Base-by-base conservation (phyloP, 2,888 invertebrate species). In the Diaprepes abbreviatus region DNA sequence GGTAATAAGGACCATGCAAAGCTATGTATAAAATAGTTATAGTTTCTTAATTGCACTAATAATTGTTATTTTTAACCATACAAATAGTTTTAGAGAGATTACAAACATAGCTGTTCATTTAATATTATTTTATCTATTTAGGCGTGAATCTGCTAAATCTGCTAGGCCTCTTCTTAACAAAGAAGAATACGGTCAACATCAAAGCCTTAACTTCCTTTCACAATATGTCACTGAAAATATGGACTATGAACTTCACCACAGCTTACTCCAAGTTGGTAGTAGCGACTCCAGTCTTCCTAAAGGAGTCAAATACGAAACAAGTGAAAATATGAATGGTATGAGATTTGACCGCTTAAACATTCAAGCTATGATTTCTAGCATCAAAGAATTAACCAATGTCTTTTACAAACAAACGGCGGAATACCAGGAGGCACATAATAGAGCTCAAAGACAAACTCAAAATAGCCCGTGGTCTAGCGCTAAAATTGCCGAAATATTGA, bases 201-300 rank as follows among this genome's bases (percentile, higher is more conserved):
- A 88, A 74, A 89, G 90, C 0, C 81, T 79, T 52, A 86, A 85
- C 62, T 74, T 79, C 31, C 78, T 88, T 16, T 77, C 79, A 9
- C 85, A 87, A 67, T 80, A 81, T 54, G 79, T 82, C 19, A 80
- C 80, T 14, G 79, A 86, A 2, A 80, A 85, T 64, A 77, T 82
- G 83, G 87, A 83, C 77, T 69, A 86, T 3, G 83, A 83, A 16
- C 85, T 86, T 75, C 81, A 84, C 70, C 77, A 83, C 19, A 80
- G 84, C 14, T 33, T 85, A 5, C 81, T 85, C 6, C 84, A 84
- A 69, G 86, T 89, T 68, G 89, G 88, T 31, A 88, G 89, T 67
- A 85, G 87, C n/a, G 89, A 91, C 76, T 85, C 84, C 70, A 74
- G 85, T 9, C 75, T 87, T 36, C 90, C 91, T 1, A 88, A 87